Conservation (phyloP, 2,888 invertebrate genomes). For the Pinctada fucata region DNA sequence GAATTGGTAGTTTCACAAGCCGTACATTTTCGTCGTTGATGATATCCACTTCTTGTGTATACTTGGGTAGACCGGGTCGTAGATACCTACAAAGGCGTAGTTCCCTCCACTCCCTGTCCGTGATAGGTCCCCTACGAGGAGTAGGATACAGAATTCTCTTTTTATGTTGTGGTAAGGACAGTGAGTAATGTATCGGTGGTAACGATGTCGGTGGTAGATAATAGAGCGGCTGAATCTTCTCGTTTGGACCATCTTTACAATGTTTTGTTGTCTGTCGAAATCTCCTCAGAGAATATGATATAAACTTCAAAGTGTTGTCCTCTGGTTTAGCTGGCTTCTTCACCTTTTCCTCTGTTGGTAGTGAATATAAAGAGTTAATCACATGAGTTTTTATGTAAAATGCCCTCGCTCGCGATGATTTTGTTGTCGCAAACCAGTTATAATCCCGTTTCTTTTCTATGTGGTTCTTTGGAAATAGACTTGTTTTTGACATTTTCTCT, state of each 20-base stretch:
- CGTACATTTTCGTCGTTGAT: background rate
- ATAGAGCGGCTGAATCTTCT: background rate
- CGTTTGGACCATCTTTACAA: background rate
- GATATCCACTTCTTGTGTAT: background rate
- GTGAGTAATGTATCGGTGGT: background rate
- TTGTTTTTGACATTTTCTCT: background rate
- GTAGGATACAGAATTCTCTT: background rate
- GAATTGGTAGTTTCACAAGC: background rate
- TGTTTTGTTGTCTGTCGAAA: background rate
- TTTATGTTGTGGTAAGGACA: background rate
- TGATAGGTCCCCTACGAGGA: background rate
- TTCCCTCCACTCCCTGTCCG: slow-evolving; percentile 17
- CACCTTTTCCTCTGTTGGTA: background rate
- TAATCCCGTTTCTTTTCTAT: background rate
- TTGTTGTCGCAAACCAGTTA: background rate
- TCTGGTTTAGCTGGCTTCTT: background rate
- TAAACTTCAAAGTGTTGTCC: background rate
- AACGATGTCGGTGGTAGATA: background rate
- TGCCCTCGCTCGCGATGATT: background rate
- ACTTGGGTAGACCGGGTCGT: slow-evolving; percentile 13
- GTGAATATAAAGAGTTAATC: background rate
- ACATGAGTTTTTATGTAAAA: background rate
- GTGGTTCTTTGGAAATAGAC: background rate
- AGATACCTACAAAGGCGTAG: slow-evolving; percentile 5
- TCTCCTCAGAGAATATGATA: background rate